Percentiles rank a stretch among this genome's conserved stretches.
phyloP scores from a whole-genome alignment of 2,888 invertebrate species.

The Alcis repandata region DNA sequence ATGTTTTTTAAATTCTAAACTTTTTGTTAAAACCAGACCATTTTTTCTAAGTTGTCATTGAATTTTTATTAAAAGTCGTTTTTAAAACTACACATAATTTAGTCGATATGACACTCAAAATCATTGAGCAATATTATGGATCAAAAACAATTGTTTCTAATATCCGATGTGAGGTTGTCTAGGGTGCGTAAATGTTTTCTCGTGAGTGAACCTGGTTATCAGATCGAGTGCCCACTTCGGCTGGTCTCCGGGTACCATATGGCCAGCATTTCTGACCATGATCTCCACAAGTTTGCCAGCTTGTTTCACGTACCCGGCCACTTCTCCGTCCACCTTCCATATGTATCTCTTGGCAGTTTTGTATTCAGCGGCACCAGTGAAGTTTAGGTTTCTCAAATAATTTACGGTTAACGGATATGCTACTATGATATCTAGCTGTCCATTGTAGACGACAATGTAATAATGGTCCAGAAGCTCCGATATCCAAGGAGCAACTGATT shows the following conservation, averaged over 20 bases:
- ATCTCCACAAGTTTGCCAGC: slow-evolving; percentile 91
- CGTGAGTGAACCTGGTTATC: slow-evolving; percentile 89
- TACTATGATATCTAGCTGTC: slow-evolving; percentile 96
- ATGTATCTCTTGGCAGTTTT: slow-evolving; percentile 88
- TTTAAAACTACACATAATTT: background rate
- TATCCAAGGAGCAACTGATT: slow-evolving; percentile 91
- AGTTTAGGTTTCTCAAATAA: slow-evolving; percentile 91
- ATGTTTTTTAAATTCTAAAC: background rate
- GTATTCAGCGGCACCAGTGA: slow-evolving; percentile 89
- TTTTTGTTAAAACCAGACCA: slow-evolving; percentile 6
- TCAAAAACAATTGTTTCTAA: slow-evolving; percentile 25
- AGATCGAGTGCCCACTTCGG: slow-evolving; percentile 92
- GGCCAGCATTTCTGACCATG: slow-evolving; percentile 92
- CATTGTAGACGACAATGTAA: slow-evolving; percentile 93
- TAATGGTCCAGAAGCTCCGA: slow-evolving; percentile 89
- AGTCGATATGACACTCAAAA: slow-evolving; percentile 16
- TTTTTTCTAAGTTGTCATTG: background rate
- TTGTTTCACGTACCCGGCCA: slow-evolving; percentile 92
- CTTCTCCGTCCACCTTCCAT: slow-evolving; percentile 89
- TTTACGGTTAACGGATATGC: slow-evolving; percentile 94
- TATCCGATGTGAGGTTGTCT: slow-evolving; percentile 47
- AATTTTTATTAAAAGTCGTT: background rate
- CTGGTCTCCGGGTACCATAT: slow-evolving; percentile 93
- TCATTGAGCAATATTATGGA: slow-evolving; percentile 2
- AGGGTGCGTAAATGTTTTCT: slow-evolving; percentile 72